Evolutionary conservation across 2,888 invertebrate species (phyloP).

Genomic region (Dorcus hopei): DNA sequence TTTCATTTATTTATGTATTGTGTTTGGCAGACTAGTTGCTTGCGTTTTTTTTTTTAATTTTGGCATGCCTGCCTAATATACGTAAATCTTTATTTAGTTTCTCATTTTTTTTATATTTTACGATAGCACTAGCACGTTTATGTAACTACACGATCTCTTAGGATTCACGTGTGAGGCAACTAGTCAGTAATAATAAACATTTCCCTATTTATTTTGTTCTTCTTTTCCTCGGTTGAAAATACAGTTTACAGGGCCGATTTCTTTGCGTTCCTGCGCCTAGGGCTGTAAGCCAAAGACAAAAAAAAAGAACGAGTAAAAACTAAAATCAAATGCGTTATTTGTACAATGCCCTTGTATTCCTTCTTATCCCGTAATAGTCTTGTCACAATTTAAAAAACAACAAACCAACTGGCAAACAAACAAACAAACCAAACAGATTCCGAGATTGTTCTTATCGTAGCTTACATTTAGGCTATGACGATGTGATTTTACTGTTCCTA

Average conservation of each 20-base stretch:
- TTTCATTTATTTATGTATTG: conserved; percentile 24
- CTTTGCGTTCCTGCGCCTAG: conserved; percentile 12
- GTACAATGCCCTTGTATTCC: conserved; percentile 29
- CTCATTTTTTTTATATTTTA: conserved; percentile 15
- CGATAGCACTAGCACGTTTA: conserved; percentile 21
- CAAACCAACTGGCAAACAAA: conserved; percentile 16
- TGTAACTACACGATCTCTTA: conserved; percentile 42
- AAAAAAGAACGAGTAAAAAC: background rate
- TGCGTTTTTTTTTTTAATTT: conserved; percentile 23
- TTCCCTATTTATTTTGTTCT: conserved; percentile 25
- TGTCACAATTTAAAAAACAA: conserved; percentile 28
- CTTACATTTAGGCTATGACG: conserved; percentile 42
- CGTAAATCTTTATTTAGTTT: conserved; percentile 17
- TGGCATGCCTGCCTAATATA: conserved; percentile 29
- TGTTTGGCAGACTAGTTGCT: conserved; percentile 35
- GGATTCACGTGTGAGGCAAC: conserved; percentile 50
- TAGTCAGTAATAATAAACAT: conserved; percentile 47
- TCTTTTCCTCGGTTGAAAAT: conserved; percentile 1
- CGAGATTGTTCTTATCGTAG: conserved; percentile 41
- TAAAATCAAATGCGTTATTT: conserved; percentile 6
- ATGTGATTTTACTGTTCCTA: conserved; percentile 51
- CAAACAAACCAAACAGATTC: conserved; percentile 30
- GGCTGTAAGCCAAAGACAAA: background rate
- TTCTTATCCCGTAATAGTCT: conserved; percentile 46
- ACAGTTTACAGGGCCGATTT: conserved; percentile 35